Evolutionary conservation across 2,888 invertebrate genomes (phyloP), one percentile per base, ranked within the genome.

Genomic region (Allolobophora icterica): DNA sequence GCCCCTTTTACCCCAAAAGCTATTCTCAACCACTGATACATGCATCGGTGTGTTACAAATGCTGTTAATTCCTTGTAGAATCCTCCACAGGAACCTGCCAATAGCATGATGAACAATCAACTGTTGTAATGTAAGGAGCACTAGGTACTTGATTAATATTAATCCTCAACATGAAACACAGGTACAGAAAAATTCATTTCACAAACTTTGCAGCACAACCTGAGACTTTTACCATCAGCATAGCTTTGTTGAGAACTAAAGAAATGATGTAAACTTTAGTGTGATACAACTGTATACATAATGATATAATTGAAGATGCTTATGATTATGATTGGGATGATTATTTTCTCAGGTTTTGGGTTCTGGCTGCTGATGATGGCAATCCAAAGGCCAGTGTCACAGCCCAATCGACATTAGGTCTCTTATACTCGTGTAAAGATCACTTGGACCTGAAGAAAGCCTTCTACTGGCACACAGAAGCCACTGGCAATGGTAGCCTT

Each of bases 381-480:
- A 95, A 95, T 91, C 95, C 95, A 24, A 93, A 92, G 40, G 94
- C 94, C 19, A 94, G 95, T 91, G 92, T 95, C 19, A 94, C 94
- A 91, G 95, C 95, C 11, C 95, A 95, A 93, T 94, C 94, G 17
- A 93, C 93, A 30, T 93, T 95, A 4, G 95, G 95, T 19, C 94
- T 95, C 94, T 95, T 94, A 92, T 95, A 95, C 92, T 94, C 95
- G 24, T 91, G 94, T 33, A 94, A 94, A 15, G 92, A 93, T 34
- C 92, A 92, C 83, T 91, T 92, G 0, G 94, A 95, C 92, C 92
- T 95, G 30, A 93, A 94, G 42, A 94, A 95, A 91, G 94, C 95
- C 33, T 95, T 94, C 93, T 95, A 95, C 93, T 95, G 95, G 95
- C 95, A 95, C 91, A 94, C 94, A 19, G 95, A 95, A 92, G 95